Conservation (phyloP, 2,888 invertebrate genomes). For the Xylocampa areola region DNA sequence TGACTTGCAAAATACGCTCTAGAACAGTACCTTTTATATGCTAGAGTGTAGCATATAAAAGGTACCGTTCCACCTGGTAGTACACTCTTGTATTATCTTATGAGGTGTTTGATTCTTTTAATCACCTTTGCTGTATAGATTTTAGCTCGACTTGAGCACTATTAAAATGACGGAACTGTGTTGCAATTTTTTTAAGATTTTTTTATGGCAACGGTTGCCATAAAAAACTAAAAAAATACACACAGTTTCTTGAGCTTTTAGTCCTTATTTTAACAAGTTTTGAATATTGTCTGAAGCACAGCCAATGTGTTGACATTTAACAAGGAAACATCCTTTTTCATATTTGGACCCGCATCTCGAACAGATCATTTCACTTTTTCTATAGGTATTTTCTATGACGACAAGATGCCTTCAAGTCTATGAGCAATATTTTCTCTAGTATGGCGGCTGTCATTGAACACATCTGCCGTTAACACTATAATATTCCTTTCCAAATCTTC, state of each 20-base stretch:
- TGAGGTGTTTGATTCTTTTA: no score
- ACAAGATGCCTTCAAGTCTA: slow-evolving; percentile 41
- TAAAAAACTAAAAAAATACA: no score
- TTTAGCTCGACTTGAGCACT: no score
- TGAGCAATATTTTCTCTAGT: slow-evolving; percentile 24
- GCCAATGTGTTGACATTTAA: slow-evolving; percentile 16
- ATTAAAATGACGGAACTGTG: no score
- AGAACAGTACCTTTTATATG: no score
- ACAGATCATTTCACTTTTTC: slow-evolving; percentile 46
- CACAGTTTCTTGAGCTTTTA: neutral
- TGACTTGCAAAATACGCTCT: no score
- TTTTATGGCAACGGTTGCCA: no score
- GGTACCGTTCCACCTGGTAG: no score
- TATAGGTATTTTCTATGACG: slow-evolving; percentile 40
- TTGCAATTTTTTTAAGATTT: no score
- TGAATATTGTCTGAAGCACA: neutral
- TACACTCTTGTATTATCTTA: no score
- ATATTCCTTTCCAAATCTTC: slow-evolving; percentile 12
- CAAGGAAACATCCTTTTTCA: slow-evolving; percentile 46
- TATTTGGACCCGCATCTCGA: slow-evolving; percentile 44
- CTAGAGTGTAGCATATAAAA: no score
- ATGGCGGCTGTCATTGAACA: slow-evolving; percentile 14
- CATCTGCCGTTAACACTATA: slow-evolving; percentile 9
- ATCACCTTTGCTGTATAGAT: no score
- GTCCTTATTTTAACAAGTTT: neutral